A percentile compares a stretch with the other conserved stretches of the same genome.
These are phyloP conservation scores for Heteropelma amictum DNA, from an alignment of 2,888 invertebrate species.

Conservation along the genomic window DNA sequence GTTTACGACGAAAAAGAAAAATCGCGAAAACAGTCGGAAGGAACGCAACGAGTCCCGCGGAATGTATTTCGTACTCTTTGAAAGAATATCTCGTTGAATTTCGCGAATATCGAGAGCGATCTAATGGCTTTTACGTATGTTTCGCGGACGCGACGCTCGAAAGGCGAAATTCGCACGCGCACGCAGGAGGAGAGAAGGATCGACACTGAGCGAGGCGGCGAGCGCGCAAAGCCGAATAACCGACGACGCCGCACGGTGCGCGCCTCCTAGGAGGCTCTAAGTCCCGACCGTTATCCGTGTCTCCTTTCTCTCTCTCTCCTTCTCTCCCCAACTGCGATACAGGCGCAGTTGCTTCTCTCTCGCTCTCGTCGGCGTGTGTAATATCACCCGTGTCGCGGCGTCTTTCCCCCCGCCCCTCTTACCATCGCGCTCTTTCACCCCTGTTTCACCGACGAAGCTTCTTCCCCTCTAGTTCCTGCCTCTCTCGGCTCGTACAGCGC, in stretches of 20 bases:
- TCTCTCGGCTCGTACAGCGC: conserved; percentile 7
- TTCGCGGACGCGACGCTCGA: background rate
- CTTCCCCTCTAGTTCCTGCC: conserved; percentile 15
- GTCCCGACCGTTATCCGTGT: conserved; percentile 61
- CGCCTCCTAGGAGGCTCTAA: conserved; percentile 53
- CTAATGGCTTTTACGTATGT: background rate
- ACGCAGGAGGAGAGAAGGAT: conserved; percentile 44
- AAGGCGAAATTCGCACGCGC: conserved; percentile 19
- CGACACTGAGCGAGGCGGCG: conserved; percentile 52
- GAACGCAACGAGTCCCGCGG: too few species aligned
- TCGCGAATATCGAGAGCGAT: background rate
- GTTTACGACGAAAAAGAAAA: too few species aligned
- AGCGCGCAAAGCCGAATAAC: conserved; percentile 61
- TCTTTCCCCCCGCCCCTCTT: background rate
- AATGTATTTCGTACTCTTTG: too few species aligned
- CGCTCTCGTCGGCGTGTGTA: conserved; percentile 32
- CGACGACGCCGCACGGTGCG: conserved; percentile 62
- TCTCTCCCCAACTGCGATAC: conserved; percentile 35
- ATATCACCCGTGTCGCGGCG: conserved; percentile 30
- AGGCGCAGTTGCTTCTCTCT: conserved; percentile 38
- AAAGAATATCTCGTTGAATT: too few species aligned
- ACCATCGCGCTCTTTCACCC: conserved; percentile 45
- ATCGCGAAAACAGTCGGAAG: background rate
- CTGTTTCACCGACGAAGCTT: conserved; percentile 32
- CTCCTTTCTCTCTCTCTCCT: conserved; percentile 49